Evolutionary conservation across 2,888 invertebrate species (phyloP).

Genomic region (Vanessa cardui): DNA sequence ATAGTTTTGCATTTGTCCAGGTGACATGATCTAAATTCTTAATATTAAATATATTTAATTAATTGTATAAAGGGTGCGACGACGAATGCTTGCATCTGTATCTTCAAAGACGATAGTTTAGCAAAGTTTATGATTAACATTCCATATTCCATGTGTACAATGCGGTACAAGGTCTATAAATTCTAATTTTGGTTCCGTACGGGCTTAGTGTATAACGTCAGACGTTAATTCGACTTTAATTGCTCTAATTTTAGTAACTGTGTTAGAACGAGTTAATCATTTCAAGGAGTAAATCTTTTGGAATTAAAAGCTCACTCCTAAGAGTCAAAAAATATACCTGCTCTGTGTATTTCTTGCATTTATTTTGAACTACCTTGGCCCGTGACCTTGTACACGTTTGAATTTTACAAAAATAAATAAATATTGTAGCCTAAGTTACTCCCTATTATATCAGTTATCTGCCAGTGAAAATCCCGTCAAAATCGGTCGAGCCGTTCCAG

Average conservation of each 20-base stretch:
- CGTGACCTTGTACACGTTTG: no score
- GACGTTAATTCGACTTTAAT: not conserved
- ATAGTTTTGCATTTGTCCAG: no score
- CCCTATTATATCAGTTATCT: no score
- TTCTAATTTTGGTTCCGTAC: slow-evolving; percentile 5
- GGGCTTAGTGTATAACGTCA: not conserved
- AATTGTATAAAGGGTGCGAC: not conserved
- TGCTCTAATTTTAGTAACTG: not conserved
- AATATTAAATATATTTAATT: not conserved
- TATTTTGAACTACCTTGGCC: no score
- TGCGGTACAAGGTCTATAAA: slow-evolving; percentile 5
- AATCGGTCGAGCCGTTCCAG: no score
- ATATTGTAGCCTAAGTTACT: no score
- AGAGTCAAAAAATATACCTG: no score
- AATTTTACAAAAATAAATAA: no score
- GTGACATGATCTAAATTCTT: no score
- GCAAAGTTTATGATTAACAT: slow-evolving; percentile 7
- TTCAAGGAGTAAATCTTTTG: not conserved
- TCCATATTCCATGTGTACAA: not conserved
- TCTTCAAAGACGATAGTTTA: not conserved
- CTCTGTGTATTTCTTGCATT: no score
- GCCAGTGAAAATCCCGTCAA: no score
- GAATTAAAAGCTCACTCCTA: not conserved
- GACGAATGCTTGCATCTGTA: not conserved
- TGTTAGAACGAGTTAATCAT: not conserved